A percentile compares a stretch with the other conserved stretches of the same genome.
phyloP scores from a whole-genome alignment of 2,797 vertebrate species.

The Lepilemur septentrionalis region DNA sequence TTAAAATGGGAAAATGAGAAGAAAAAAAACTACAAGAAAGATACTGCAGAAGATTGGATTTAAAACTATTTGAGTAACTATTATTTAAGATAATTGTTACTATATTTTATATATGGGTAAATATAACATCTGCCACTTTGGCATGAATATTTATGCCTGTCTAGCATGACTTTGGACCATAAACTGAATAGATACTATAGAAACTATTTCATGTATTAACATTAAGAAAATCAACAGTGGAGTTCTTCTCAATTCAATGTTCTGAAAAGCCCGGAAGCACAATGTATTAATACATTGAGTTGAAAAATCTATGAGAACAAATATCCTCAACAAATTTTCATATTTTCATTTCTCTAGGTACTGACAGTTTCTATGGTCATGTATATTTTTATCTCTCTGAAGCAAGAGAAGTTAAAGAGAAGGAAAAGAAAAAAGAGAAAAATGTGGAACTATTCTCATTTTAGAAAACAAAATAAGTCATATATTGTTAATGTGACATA shows the following conservation, averaged over 20 bases:
- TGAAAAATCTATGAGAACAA: constrained; percentile 32
- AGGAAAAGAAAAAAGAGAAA: not conserved
- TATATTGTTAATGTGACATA: not conserved
- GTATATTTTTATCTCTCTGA: not conserved
- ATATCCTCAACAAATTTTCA: constrained; percentile 10
- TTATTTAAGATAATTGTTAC: not conserved
- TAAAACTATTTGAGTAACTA: not conserved
- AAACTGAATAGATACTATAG: not conserved
- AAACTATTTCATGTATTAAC: not conserved
- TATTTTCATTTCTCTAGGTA: not conserved
- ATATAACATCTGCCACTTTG: not conserved
- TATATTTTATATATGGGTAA: not conserved
- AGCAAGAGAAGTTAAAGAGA: not conserved
- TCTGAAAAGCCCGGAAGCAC: not conserved
- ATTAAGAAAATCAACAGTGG: not conserved
- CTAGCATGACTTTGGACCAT: not conserved
- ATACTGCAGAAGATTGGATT: constrained; percentile 58
- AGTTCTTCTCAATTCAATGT: not conserved
- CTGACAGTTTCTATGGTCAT: not conserved
- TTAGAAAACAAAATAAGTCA: constrained; percentile 31
- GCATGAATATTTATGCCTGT: not conserved
- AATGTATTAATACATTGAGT: not conserved
- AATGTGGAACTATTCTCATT: not conserved
- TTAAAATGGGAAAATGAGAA: not conserved
- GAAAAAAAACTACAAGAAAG: constrained; percentile 53